Percentiles rank a stretch among this genome's conserved stretches.
Conservation (phyloP, 2,888 invertebrate genomes). For the Apamea sordens region DNA sequence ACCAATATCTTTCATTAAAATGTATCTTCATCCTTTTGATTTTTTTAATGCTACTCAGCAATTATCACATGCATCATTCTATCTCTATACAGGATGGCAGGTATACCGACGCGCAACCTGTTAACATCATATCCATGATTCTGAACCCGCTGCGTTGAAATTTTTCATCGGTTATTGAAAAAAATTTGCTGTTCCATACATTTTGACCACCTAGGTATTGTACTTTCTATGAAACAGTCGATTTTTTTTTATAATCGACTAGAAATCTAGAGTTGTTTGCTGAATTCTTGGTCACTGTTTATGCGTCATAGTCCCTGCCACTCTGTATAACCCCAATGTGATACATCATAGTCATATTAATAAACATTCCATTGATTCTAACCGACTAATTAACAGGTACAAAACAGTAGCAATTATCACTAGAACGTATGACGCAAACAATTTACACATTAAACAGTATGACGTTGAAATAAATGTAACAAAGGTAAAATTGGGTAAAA, state of each 20-base stretch:
- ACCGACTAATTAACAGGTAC: conserved; percentile 52
- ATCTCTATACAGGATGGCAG: no score
- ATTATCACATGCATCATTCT: not conserved
- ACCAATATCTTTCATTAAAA: not conserved
- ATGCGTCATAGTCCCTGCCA: no score
- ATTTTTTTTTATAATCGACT: no score
- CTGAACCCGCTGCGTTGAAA: no score
- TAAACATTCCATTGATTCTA: conserved; percentile 42
- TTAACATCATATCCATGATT: no score
- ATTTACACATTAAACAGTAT: conserved; percentile 61
- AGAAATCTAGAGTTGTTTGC: no score
- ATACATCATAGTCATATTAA: conserved; percentile 23
- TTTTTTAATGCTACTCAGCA: not conserved
- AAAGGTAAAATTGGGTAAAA: conserved; percentile 73
- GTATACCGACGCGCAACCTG: no score
- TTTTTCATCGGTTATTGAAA: no score
- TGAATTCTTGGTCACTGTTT: no score
- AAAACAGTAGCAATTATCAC: conserved; percentile 56
- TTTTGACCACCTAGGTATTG: no score
- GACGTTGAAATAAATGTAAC: conserved; percentile 62
- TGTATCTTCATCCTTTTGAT: not conserved
- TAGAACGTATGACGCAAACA: conserved; percentile 58
- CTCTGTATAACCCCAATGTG: not conserved
- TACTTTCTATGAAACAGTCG: no score
- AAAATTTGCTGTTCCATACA: no score